Percentiles rank a stretch among this genome's conserved stretches.
phyloP scores from a whole-genome alignment of 92 coral and sea anemone species.

The Siderastrea siderea region DNA sequence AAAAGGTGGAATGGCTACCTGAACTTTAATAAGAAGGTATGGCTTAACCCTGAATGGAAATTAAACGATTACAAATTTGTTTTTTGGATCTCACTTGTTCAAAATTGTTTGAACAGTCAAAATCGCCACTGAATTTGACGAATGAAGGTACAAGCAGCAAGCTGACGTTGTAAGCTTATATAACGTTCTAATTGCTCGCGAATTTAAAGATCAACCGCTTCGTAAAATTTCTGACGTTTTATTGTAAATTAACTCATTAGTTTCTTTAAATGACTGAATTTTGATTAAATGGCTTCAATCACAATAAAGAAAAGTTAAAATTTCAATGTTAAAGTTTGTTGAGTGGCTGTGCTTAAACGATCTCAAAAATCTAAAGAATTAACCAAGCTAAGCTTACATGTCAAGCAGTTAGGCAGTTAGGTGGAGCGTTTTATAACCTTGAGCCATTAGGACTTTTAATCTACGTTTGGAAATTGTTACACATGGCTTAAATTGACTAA shows the following conservation, averaged over 20 bases:
- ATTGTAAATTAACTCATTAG: not conserved
- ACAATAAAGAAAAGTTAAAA: not conserved
- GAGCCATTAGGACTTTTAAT: too few species aligned
- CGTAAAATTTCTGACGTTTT: constrained; percentile 34
- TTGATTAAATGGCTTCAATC: not conserved
- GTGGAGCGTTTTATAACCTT: too few species aligned
- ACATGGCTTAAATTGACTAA: too few species aligned
- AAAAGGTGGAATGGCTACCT: not conserved
- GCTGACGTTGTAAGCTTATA: not conserved
- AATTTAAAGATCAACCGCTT: not conserved
- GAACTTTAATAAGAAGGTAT: not conserved
- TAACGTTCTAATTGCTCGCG: constrained; percentile 26
- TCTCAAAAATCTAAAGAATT: too few species aligned
- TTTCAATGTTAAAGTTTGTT: not conserved
- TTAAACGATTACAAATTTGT: not conserved
- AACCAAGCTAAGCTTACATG: too few species aligned
- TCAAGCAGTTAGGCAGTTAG: too few species aligned
- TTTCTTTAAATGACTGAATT: not conserved
- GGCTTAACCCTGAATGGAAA: not conserved
- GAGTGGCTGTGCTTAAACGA: too few species aligned
- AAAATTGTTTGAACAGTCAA: not conserved
- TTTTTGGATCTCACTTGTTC: not conserved
- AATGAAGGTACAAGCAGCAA: not conserved
- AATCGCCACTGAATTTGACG: constrained; percentile 1
- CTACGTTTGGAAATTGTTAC: too few species aligned